These are phyloP conservation scores for Neogobius melanostomus DNA, from an alignment of 2,113 vertebrate species.

Conservation along the genomic window DNA sequence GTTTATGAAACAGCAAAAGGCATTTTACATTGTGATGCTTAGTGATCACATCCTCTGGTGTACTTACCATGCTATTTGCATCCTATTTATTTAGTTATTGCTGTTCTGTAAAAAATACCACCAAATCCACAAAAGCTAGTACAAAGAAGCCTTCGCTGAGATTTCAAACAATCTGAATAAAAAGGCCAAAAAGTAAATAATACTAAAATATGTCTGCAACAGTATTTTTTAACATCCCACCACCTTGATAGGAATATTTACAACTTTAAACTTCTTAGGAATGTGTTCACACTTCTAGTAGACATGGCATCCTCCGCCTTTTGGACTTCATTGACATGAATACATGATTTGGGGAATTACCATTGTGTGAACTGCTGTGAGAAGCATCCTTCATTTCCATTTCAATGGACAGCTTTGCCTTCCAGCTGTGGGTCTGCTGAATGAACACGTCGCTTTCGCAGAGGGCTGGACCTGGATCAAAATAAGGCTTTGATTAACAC, in stretches of 20 bases:
- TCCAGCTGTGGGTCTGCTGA: constrained; percentile 39
- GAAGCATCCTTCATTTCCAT: constrained; percentile 61
- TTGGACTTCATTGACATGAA: constrained; percentile 54
- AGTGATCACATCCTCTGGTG: too few species aligned
- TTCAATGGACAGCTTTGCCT: constrained; percentile 59
- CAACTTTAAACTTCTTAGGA: constrained; percentile 37
- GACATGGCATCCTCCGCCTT: constrained; percentile 50
- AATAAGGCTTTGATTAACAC: constrained; percentile 58
- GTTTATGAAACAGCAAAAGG: too few species aligned
- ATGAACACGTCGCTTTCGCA: constrained; percentile 48
- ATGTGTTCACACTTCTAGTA: constrained; percentile 22
- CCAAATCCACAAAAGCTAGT: too few species aligned
- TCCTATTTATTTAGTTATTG: too few species aligned
- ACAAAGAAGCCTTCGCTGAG: neutral
- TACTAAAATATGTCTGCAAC: neutral
- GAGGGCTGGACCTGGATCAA: constrained; percentile 62
- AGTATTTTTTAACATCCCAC: constrained; percentile 40
- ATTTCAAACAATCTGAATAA: neutral
- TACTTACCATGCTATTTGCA: too few species aligned
- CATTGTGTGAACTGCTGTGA: constrained; percentile 36
- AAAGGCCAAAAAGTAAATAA: neutral
- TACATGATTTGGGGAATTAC: constrained; percentile 64
- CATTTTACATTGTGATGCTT: too few species aligned
- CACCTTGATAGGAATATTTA: constrained; percentile 60
- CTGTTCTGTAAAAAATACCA: too few species aligned